Evolutionary conservation across 2,797 vertebrate species (phyloP).

Genomic region (Cynodonichthys magdalenae): DNA sequence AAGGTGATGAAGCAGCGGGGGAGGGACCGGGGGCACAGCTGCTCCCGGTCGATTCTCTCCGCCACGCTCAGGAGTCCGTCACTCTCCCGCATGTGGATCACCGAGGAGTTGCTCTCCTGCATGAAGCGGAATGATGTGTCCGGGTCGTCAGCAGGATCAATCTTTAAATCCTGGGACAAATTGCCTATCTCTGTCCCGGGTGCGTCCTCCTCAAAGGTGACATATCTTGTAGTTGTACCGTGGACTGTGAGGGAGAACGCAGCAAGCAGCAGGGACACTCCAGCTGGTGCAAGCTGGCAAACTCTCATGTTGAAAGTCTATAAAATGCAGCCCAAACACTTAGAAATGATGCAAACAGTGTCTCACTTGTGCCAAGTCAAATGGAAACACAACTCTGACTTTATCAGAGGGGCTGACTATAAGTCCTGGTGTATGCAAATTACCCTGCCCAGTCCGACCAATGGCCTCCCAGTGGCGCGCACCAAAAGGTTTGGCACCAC

Average conservation of each 20-base stretch:
- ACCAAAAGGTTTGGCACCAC: constrained; percentile 73
- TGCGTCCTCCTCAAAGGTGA: constrained; percentile 75
- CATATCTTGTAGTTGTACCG: constrained; percentile 73
- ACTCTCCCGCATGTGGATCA: constrained; percentile 68
- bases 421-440: constrained; percentile 79
- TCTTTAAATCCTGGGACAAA: constrained; percentile 72
- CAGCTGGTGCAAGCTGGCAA: constrained; percentile 17
- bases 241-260: constrained; percentile 44
- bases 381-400: constrained; percentile 40
- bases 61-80: constrained; percentile 75
- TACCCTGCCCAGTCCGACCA: constrained; percentile 62
- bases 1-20: constrained; percentile 77
- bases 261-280: constrained; percentile 43
- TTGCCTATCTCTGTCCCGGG: constrained; percentile 76
- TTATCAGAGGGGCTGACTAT: constrained; percentile 59
- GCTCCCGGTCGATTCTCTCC: constrained; percentile 74
- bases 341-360: constrained; percentile 39
- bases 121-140: constrained; percentile 76
- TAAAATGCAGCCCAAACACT: constrained; percentile 10
- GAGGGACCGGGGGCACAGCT: constrained; percentile 69
- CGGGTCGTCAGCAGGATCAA: constrained; percentile 67
- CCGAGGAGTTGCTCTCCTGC: constrained; percentile 76
- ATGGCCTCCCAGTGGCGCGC: constrained; percentile 61
- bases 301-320: constrained; percentile 57
- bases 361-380: constrained; percentile 16